Evolutionary conservation across 2,113 vertebrate genomes (phyloP), one percentile per base, ranked within the genome.

Genomic region (Pleuronectes platessa): DNA sequence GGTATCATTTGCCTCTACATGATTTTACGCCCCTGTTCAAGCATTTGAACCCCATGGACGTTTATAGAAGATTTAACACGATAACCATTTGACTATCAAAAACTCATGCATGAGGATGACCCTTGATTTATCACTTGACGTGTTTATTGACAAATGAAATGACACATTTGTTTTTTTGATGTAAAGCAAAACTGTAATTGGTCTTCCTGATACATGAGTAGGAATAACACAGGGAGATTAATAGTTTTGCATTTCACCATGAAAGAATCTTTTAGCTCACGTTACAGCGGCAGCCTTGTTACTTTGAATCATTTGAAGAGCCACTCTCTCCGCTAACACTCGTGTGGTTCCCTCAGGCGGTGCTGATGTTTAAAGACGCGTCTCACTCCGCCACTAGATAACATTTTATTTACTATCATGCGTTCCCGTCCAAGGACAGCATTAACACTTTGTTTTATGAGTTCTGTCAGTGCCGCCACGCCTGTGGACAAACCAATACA

Each of bases 371-470:
- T 75, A 80, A 66, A 78, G 76, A 81, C 61, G 47, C 55, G 24
- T 62, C 69, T 58, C 49, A 73, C 45, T 42, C 59, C 37, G 49
- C 61, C n/a, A 54, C 71, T 55, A 37, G 63, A 79, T 70, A 78
- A 51, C 45, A 68, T 78, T 78, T 79, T 83, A 88, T 89, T 88
- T 89, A 89, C 78, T 84, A 55, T 76, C 73, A 83, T 67, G 69
- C 58, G 68, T 62, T 79, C 68, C 64, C 74, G 49, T 77, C 64
- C 69, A 79, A 85, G 85, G 81, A 79, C 76, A 67, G n/a, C 37
- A 82, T 78, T 77, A 87, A 77, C 64, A 81, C 71, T 61, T 89
- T 85, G 74, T 74, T 88, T 89, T 79, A 78, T 75, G 59, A 88
- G 68, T 54, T 85, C 53, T 87, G 79, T 87, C 84, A 78, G 61